Conservation (phyloP, 2,888 invertebrate genomes). For the Dorcus parallelipipedus region DNA sequence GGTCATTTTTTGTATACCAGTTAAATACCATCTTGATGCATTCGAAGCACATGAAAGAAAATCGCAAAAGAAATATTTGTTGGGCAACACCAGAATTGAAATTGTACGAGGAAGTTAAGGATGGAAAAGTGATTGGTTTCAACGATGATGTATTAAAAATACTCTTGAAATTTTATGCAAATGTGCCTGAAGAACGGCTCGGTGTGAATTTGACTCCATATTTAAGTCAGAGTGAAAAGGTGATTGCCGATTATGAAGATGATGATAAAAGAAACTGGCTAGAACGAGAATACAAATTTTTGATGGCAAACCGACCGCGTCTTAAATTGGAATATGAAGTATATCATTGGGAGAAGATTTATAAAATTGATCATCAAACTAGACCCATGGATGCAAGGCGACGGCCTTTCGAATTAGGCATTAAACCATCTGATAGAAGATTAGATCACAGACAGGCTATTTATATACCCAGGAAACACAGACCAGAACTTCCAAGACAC, state of each 20-base stretch:
- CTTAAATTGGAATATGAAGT: constrained; percentile 64
- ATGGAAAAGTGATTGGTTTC: constrained; percentile 70
- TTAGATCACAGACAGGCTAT: constrained; percentile 64
- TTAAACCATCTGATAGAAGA: constrained; percentile 60
- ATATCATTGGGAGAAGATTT: constrained; percentile 80
- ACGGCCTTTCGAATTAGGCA: constrained; percentile 67
- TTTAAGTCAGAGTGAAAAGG: constrained; percentile 57
- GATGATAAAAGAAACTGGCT: constrained; percentile 67
- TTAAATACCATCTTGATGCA: constrained; percentile 79
- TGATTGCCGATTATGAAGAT: constrained; percentile 66
- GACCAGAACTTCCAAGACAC: constrained; percentile 59
- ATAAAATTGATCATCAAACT: constrained; percentile 68
- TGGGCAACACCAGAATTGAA: constrained; percentile 71
- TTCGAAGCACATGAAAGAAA: constrained; percentile 59
- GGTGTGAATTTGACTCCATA: constrained; percentile 70
- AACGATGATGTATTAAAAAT: constrained; percentile 75
- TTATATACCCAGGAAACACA: constrained; percentile 67
- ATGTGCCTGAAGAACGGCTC: constrained; percentile 60
- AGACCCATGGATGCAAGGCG: constrained; percentile 65
- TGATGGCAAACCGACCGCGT: constrained; percentile 66
- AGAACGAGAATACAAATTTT: constrained; percentile 64
- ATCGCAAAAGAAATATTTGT: constrained; percentile 74
- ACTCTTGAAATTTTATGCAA: constrained; percentile 72
- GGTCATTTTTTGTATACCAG: constrained; percentile 88
- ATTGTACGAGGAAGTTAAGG: constrained; percentile 71